These are phyloP conservation scores for Ochropleura leucogaster DNA, from an alignment of 2,888 invertebrate species.

Conservation along the genomic window DNA sequence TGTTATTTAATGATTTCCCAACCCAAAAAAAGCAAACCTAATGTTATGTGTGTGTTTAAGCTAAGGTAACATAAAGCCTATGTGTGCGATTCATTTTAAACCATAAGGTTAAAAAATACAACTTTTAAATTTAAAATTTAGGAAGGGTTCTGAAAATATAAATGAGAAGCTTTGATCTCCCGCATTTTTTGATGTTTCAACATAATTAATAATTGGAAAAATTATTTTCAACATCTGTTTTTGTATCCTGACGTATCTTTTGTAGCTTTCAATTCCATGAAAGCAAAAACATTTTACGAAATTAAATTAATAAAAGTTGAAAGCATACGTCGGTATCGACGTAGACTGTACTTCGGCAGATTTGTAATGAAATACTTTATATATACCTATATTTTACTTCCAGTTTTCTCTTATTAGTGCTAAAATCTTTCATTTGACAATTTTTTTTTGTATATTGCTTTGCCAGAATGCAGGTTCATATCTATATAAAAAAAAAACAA, in stretches of 20 bases:
- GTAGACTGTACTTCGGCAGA: conserved; percentile 3
- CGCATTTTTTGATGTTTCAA: conserved; percentile 1
- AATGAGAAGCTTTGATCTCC: conserved; percentile 36
- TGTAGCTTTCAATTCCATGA: neutral
- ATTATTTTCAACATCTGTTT: neutral
- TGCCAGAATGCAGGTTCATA: neutral
- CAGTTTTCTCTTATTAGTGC: neutral
- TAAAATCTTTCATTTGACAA: neutral
- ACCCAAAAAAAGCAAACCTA: too few relatives aligned
- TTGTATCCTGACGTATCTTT: neutral
- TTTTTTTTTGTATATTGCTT: neutral
- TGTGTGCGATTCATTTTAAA: neutral
- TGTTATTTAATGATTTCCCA: too few relatives aligned
- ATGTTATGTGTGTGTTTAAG: too few relatives aligned
- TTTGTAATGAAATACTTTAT: too few relatives aligned
- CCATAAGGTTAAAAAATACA: neutral
- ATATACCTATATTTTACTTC: neutral
- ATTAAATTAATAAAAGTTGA: neutral
- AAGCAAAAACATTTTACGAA: conserved; percentile 3
- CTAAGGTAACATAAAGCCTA: too few relatives aligned
- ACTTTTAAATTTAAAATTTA: conserved; percentile 10
- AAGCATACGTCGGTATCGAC: neutral
- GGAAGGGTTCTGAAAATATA: conserved; percentile 9
- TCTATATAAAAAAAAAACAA: neutral
- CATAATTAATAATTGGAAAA: conserved; percentile 9